A percentile compares a stretch with the other conserved stretches of the same genome.
Conservation (phyloP, 2,113 vertebrate species). For the Panthera uncia region DNA sequence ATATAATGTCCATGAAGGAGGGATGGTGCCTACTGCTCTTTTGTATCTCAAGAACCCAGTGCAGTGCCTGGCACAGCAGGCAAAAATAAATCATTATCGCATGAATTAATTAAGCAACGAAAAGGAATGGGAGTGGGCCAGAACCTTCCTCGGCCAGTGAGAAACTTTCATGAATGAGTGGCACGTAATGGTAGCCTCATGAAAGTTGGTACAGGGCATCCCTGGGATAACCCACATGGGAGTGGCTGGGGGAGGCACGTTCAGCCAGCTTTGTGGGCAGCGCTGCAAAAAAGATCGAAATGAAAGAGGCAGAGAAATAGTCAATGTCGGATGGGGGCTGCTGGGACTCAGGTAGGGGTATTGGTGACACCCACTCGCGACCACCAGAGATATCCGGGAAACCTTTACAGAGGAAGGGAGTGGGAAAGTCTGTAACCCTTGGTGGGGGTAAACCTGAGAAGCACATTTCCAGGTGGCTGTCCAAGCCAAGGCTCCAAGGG, state of each 20-base stretch:
- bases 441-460: not conserved
- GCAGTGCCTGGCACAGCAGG: not conserved
- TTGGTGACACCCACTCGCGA: not conserved
- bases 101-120: not conserved
- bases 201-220: not conserved
- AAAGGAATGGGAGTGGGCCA: not conserved
- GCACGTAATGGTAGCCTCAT: not conserved
- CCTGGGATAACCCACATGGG: no score
- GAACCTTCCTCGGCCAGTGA: not conserved
- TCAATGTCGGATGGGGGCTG: no score
- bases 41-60: not conserved
- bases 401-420: not conserved
- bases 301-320: not conserved
- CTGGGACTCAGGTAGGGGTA: not conserved
- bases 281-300: not conserved
- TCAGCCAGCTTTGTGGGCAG: not conserved
- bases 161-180: not conserved
- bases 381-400: not conserved
- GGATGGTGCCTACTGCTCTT: no score
- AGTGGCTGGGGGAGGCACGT: rapidly evolving
- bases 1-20: not conserved
- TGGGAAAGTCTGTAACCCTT: rapidly evolving
- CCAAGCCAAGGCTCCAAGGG: not conserved
- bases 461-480: not conserved
- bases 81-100: not conserved